Evolutionary conservation across 2,113 vertebrate species (phyloP).

Genomic region (Spheniscus mendiculus): DNA sequence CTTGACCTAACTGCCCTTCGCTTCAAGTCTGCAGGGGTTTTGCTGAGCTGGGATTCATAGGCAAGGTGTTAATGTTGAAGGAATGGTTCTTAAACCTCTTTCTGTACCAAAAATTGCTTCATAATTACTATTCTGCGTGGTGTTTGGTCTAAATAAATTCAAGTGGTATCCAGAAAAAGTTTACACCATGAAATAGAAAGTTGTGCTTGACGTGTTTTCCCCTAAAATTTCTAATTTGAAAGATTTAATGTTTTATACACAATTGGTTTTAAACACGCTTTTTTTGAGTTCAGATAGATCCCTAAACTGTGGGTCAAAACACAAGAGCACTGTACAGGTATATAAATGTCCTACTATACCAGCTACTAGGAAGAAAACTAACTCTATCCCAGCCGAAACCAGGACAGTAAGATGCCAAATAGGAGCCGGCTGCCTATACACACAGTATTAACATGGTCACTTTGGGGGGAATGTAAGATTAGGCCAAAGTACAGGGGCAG

Average conservation of each 20-base stretch:
- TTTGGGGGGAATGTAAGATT: neutral
- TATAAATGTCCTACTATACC: too few species aligned
- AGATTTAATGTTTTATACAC: neutral
- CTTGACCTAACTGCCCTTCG: neutral
- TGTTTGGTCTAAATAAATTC: neutral
- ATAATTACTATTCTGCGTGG: neutral
- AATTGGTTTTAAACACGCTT: neutral
- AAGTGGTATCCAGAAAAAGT: neutral
- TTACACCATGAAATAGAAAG: neutral
- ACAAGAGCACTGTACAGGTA: neutral
- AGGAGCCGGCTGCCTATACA: neutral
- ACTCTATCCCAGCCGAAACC: too few species aligned
- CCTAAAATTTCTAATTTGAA: neutral
- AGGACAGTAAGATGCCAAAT: neutral
- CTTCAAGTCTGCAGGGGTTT: neutral
- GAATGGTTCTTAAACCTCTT: neutral
- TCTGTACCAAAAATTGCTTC: neutral
- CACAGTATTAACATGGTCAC: accelerated
- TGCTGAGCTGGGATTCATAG: neutral
- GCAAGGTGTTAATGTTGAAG: neutral
- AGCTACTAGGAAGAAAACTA: too few species aligned
- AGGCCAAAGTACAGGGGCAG: neutral
- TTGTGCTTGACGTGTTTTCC: neutral
- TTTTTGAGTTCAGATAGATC: neutral
- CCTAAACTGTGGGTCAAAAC: neutral